phyloP scores from a whole-genome alignment of 2,113 vertebrate species.

The Brachypodius melanocephalos region DNA sequence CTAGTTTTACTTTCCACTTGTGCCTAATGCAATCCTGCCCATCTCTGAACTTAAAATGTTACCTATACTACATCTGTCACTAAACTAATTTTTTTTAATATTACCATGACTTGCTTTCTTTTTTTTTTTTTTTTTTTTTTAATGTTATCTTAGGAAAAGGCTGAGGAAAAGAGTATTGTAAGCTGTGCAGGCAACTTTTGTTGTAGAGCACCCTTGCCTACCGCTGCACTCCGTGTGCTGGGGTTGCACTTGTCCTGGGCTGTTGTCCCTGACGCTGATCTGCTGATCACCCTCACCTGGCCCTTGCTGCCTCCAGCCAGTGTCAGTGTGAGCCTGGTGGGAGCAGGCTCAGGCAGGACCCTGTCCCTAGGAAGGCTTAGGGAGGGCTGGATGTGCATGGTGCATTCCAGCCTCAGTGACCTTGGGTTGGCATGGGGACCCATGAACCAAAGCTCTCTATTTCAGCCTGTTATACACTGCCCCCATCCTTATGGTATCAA shows the following conservation, averaged over 20 bases:
- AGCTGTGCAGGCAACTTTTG: not conserved
- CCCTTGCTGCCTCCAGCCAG: not conserved
- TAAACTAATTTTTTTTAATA: not conserved
- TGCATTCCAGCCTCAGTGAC: not conserved
- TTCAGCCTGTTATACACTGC: not conserved
- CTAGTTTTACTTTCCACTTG: not conserved
- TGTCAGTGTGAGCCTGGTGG: not conserved
- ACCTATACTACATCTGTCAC: not conserved
- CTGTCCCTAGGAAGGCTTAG: not conserved
- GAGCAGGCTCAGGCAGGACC: not conserved
- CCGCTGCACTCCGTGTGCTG: rapidly evolving
- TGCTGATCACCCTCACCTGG: not conserved
- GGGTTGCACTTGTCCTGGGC: not conserved
- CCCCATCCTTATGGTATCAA: not conserved
- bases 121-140: not conserved
- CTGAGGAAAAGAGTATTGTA: not conserved
- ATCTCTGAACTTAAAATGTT: not conserved
- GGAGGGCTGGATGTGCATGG: rapidly evolving
- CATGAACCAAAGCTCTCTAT: not conserved
- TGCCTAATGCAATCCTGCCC: not conserved
- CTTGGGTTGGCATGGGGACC: not conserved
- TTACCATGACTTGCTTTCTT: not conserved
- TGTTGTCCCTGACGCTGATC: not conserved
- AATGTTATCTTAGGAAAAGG: not conserved
- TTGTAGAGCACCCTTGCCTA: not conserved